Evolutionary conservation across 2,888 invertebrate genomes (phyloP), one percentile per base, ranked within the genome.

Genomic region (Phyllotreta cruciferae): DNA sequence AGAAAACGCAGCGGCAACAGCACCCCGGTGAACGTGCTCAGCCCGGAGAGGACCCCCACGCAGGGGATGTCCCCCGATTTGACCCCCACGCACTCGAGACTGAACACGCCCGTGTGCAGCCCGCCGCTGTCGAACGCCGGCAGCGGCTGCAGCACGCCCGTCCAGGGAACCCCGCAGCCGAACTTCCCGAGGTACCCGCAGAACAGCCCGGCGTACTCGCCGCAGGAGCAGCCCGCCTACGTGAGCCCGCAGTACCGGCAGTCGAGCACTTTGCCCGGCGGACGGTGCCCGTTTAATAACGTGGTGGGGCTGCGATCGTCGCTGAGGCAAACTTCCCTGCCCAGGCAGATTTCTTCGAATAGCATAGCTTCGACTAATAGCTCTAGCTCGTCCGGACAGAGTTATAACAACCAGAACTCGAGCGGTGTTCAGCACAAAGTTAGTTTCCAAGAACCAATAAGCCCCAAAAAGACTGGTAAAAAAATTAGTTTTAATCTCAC

Each of bases 401-500:
- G 86, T 1, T 86, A 87, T 64, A 82, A 83, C 5, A 85, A 85
- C 50, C 85, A 86, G 55, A 85, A 81, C 50, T 80, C 84, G 56
- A 83, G 84, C 0, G 82, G 85, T 67, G 71, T 80, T 1, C 86
- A 86, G 72, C 82, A 86, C 53, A 84, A 87, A 74, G 88, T 88
- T 0, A 87, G 85, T 66, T 89, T 88, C 65, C 87, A 86, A 49
- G 88, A 88, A 63, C 87, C 87, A 0, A 77, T 83, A 0, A 81
- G 83, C 56, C 84, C 84, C 4, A 84, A 83, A 60, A 86, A 86
- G 70, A 83, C 81, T 44, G 79, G 75, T 3, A 89, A 89, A 71
- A 90, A 89, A 76, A 88, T 89, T 66, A 82, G 86, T 3, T 89
- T 90, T 71, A 88, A 87, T 78, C 76, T 89, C 50, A 79, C 82